Conservation (phyloP, 2,113 vertebrate species). For the Gallinago jamesoni region DNA sequence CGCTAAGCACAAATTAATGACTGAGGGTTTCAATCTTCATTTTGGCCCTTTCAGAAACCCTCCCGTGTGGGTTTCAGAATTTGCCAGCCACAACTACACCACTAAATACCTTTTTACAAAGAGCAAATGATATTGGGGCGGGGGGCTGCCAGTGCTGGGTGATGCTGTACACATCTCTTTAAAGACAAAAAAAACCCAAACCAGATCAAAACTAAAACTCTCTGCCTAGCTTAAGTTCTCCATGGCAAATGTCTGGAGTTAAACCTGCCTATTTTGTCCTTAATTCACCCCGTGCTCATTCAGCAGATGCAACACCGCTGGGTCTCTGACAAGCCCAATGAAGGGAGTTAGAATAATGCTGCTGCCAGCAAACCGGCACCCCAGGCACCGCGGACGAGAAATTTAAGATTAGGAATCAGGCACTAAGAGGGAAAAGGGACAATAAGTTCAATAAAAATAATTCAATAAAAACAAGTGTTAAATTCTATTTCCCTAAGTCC, state of each 20-base stretch:
- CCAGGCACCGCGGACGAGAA: neutral
- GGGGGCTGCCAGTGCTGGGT: neutral
- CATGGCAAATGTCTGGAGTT: neutral
- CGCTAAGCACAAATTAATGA: neutral
- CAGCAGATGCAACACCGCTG: neutral
- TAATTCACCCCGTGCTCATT: neutral
- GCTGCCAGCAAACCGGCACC: neutral
- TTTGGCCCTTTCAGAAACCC: neutral
- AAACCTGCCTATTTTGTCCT: slow-evolving; percentile 25
- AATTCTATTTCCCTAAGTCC: neutral
- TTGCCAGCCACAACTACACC: neutral
- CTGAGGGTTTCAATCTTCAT: neutral
- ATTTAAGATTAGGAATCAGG: neutral
- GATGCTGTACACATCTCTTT: neutral
- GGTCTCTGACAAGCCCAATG: neutral
- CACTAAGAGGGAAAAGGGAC: neutral
- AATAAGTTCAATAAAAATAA: neutral
- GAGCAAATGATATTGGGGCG: fast-evolving
- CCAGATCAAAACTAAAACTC: neutral
- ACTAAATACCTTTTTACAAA: neutral
- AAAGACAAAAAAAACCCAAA: neutral
- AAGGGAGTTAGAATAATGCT: neutral
- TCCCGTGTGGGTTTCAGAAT: neutral
- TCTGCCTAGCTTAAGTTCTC: neutral
- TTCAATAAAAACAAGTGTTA: neutral